phyloP scores from a whole-genome alignment of 2,888 invertebrate genomes.

The Nasonovia ribisnigri region DNA sequence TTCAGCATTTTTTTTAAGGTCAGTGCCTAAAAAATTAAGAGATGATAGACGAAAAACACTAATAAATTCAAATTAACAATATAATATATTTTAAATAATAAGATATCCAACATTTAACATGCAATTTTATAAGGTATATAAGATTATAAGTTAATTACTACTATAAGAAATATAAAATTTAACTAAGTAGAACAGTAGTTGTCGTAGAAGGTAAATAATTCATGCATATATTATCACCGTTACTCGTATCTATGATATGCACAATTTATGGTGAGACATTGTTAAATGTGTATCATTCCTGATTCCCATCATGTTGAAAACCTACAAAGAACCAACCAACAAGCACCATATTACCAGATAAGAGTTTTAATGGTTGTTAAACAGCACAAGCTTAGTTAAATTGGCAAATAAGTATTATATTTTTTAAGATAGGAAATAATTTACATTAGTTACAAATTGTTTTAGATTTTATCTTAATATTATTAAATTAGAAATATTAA shows the following conservation, averaged over 20 bases:
- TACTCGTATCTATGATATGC: constrained; percentile 60
- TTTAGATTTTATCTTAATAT: neutral
- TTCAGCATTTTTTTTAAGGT: constrained; percentile 63
- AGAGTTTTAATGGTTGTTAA: constrained; percentile 53
- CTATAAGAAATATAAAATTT: constrained; percentile 57
- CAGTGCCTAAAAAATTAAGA: constrained; percentile 60
- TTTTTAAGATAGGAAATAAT: constrained; percentile 3
- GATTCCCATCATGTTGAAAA: constrained; percentile 59
- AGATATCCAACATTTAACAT: constrained; percentile 49
- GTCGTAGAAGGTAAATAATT: constrained; percentile 56
- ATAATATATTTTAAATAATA: constrained; percentile 52
- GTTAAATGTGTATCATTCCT: constrained; percentile 61
- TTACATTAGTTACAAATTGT: neutral
- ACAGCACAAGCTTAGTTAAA: constrained; percentile 36
- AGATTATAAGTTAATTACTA: constrained; percentile 41
- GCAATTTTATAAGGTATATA: constrained; percentile 52
- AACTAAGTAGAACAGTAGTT: constrained; percentile 52
- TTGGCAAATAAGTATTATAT: constrained; percentile 29
- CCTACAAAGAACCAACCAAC: constrained; percentile 64
- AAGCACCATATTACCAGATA: constrained; percentile 62
- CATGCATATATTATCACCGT: constrained; percentile 62
- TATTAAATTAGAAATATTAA: neutral
- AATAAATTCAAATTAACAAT: constrained; percentile 33
- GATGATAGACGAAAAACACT: constrained; percentile 58
- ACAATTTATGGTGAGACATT: constrained; percentile 62